Evolutionary conservation across 2,797 vertebrate genomes (phyloP), one percentile per base, ranked within the genome.

Genomic region (Falco berigora): DNA sequence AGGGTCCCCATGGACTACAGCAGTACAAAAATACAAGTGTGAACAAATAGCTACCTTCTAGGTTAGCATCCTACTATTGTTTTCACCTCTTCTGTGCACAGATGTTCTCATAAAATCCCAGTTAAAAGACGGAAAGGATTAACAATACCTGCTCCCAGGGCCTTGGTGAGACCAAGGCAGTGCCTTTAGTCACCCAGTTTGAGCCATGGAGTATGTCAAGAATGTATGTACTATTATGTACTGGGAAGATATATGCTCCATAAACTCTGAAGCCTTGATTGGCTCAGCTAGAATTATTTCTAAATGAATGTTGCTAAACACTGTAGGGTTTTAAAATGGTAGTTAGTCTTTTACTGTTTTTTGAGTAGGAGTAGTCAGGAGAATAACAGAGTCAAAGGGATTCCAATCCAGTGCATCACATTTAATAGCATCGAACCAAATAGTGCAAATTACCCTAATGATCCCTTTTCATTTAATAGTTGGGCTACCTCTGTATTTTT

Each of bases 401-500:
- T 89, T 74, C 44, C 77, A 89, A 38, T 23, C 44, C 59, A 14
- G 8, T 59, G 67, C 52, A 85, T 79, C 44, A 14, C 2, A 1
- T 88, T 90, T 79, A 90, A 90, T 86, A 82, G 30, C 74, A 82
- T 74, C 79, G 77, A 82, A 82, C 56, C 14, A 49, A 88, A 71
- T 24, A 77, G 61, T 61, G n/a, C 44, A 88, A 90, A 64, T 93
- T 71, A 56, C 49, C 28, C 59, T 93, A 90, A 92, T 77, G 86
- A 86, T 87, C 32, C 77, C 69, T 92, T 95, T 90, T 2, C 21
- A 42, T 90, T 84, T 91, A 66, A 86, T 90, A 76, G 63, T 55
- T 80, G 76, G 74, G 40, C 67, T 88, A 80, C 86, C 71, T 76
- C 93, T 90, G 61, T 96, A 58, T 93, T 96, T 95, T 94, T 95